Conservation (phyloP, 2,888 invertebrate species). For the Drosophila phalerata region DNA sequence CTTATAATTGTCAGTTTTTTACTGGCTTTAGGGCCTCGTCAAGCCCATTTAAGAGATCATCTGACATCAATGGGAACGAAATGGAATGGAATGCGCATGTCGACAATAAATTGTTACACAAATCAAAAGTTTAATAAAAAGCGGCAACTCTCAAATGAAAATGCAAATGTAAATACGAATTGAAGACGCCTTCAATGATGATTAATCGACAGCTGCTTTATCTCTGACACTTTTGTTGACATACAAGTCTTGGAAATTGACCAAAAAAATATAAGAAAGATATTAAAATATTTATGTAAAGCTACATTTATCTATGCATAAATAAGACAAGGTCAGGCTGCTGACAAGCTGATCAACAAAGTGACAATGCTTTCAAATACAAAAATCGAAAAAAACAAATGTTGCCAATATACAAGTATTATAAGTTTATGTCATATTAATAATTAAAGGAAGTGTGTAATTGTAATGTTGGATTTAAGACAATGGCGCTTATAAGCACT, state of each 20-base stretch:
- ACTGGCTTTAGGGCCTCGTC: slow-evolving; percentile 26
- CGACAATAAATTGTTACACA: slow-evolving; percentile 68
- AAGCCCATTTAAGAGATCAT: slow-evolving; percentile 46
- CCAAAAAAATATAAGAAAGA: slow-evolving; percentile 10
- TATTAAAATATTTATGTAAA: slow-evolving; percentile 54
- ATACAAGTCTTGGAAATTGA: slow-evolving; percentile 24
- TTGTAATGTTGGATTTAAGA: slow-evolving; percentile 63
- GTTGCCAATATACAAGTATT: slow-evolving; percentile 10
- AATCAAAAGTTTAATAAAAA: slow-evolving; percentile 41
- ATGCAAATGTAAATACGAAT: slow-evolving; percentile 45
- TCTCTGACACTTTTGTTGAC: slow-evolving; percentile 70
- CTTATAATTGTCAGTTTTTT: slow-evolving; percentile 70
- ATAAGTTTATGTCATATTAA: slow-evolving; percentile 41
- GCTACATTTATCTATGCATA: slow-evolving; percentile 44
- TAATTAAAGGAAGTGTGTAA: slow-evolving; percentile 78
- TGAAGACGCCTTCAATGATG: slow-evolving; percentile 55
- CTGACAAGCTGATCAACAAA: slow-evolving; percentile 33
- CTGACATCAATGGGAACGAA: slow-evolving; percentile 59
- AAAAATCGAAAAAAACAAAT: slow-evolving; percentile 17
- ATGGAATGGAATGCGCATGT: slow-evolving; percentile 49
- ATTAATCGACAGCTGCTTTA: slow-evolving; percentile 66
- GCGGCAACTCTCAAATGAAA: slow-evolving; percentile 33
- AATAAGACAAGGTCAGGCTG: slow-evolving; percentile 69
- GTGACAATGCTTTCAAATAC: slow-evolving; percentile 55
- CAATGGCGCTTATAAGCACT: slow-evolving; percentile 61